Evolutionary conservation across 2,888 invertebrate genomes (phyloP).

Genomic region (Himalopsyche kuldschensis): DNA sequence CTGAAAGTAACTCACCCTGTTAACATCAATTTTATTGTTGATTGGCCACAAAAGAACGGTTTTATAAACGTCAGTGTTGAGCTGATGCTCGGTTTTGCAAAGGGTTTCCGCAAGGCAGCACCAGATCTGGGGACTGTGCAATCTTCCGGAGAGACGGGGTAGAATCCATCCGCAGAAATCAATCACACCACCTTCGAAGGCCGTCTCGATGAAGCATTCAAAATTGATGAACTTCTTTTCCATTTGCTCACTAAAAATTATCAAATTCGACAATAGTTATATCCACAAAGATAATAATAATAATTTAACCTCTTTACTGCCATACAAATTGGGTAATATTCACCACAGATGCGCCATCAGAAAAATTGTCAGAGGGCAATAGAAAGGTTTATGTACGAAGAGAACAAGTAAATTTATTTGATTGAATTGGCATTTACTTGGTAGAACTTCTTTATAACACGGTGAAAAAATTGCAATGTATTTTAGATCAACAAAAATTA

Average conservation of each 20-base stretch:
- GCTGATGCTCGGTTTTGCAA: slow-evolving; percentile 39
- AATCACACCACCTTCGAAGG: not conserved
- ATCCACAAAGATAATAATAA: no score
- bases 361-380: no score
- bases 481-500: no score
- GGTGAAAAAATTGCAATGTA: no score
- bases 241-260: slow-evolving; percentile 2
- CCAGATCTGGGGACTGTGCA: slow-evolving; percentile 43
- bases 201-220: not conserved
- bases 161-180: slow-evolving; percentile 30
- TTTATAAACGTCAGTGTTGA: slow-evolving; percentile 38
- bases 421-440: no score
- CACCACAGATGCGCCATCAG: no score
- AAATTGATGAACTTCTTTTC: not conserved
- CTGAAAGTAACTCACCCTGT: slow-evolving; percentile 5
- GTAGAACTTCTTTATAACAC: no score
- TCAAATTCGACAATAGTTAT: no score
- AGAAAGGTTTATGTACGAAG: no score
- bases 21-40: slow-evolving; percentile 6
- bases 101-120: slow-evolving; percentile 46
- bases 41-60: slow-evolving; percentile 49
- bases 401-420: no score
- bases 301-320: no score
- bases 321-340: no score
- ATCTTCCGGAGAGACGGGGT: not conserved